phyloP scores from a whole-genome alignment of 2,888 invertebrate genomes.

The Notocelia uddmanniana region DNA sequence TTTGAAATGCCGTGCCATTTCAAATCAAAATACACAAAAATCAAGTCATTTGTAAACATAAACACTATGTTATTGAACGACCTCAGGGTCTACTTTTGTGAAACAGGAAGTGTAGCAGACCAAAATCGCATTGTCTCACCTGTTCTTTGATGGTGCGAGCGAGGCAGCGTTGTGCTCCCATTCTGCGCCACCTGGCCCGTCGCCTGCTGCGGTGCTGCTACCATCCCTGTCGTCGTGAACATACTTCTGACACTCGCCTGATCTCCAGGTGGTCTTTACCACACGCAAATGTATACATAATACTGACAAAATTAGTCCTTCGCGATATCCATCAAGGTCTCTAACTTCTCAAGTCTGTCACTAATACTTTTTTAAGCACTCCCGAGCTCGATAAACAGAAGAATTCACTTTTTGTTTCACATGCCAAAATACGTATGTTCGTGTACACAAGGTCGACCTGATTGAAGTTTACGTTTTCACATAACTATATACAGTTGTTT shows the following conservation, averaged over 20 bases:
- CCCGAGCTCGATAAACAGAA: slow-evolving; percentile 41
- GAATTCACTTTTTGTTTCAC: slow-evolving; percentile 60
- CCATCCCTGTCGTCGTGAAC: slow-evolving; percentile 77
- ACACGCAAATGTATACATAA: slow-evolving; percentile 79
- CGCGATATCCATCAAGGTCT: slow-evolving; percentile 55
- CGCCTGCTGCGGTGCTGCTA: slow-evolving; percentile 79
- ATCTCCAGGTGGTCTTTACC: slow-evolving; percentile 76
- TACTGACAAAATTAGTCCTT: slow-evolving; percentile 64
- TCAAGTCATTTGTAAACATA: not conserved
- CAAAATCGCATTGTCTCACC: slow-evolving; percentile 57
- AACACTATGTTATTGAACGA: not conserved
- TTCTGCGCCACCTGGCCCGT: slow-evolving; percentile 77
- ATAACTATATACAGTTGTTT: slow-evolving; percentile 52
- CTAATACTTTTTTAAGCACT: slow-evolving; percentile 47
- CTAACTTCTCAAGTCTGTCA: slow-evolving; percentile 33
- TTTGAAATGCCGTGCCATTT: not conserved
- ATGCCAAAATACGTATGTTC: slow-evolving; percentile 69
- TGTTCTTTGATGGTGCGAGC: slow-evolving; percentile 82
- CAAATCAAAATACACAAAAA: not conserved
- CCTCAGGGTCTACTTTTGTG: slow-evolving; percentile 3
- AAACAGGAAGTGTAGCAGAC: not conserved
- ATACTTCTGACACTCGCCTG: slow-evolving; percentile 66
- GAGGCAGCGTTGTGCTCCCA: slow-evolving; percentile 80
- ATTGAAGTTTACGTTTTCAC: slow-evolving; percentile 53
- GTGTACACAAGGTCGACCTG: slow-evolving; percentile 71